These are phyloP conservation scores for Loriculus beryllinus DNA, from an alignment of 2,797 vertebrate genomes.

Conservation along the genomic window DNA sequence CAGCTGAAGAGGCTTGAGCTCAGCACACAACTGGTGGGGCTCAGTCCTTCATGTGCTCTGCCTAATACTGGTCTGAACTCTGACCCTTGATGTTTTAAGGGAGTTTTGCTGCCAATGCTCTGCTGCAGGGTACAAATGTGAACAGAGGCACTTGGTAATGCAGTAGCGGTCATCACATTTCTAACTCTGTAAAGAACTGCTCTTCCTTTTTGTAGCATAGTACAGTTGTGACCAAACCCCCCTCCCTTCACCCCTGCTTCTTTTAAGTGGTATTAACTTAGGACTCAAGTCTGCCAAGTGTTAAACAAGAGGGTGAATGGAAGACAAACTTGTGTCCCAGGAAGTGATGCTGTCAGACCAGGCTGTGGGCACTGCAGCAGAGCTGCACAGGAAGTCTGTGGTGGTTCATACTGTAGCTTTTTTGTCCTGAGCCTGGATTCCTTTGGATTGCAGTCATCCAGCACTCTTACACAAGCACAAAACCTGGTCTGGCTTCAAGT, in stretches of 20 bases:
- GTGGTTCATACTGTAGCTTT: neutral
- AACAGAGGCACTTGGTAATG: neutral
- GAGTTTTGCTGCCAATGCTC: slow-evolving; percentile 21
- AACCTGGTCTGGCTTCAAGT: neutral
- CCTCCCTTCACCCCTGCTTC: neutral
- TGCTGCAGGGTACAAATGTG: neutral
- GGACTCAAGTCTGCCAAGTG: neutral
- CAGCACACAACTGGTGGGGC: neutral
- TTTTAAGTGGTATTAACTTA: neutral
- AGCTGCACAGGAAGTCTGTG: neutral
- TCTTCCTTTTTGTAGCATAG: slow-evolving; percentile 35
- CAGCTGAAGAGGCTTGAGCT: neutral
- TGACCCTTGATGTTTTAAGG: neutral
- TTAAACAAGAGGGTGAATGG: neutral
- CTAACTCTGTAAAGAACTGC: neutral
- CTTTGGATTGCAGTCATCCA: neutral
- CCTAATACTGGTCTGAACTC: neutral
- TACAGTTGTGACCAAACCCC: slow-evolving; percentile 10
- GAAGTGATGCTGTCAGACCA: neutral
- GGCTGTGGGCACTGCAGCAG: neutral
- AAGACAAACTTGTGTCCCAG: neutral
- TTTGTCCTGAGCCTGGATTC: neutral
- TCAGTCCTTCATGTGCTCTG: neutral
- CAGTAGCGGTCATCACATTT: slow-evolving; percentile 27
- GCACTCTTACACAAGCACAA: neutral